A percentile compares a stretch with the other conserved stretches of the same genome.
Evolutionary conservation across 1,140 invertebrate species (phyloP).

Genomic region (Halesus radiatus): DNA sequence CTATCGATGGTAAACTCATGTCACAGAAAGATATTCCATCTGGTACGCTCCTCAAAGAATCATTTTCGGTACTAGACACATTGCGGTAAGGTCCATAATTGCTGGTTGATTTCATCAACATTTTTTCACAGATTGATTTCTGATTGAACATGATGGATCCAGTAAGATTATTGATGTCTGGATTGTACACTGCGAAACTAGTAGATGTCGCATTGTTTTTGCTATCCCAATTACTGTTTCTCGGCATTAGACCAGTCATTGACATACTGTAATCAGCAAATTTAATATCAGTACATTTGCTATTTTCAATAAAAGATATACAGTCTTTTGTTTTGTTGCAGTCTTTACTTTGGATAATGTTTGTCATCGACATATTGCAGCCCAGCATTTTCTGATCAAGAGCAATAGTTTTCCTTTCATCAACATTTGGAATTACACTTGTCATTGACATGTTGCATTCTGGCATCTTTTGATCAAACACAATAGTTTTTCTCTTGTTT

Average conservation of each 20-base stretch:
- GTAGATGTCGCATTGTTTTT: slow-evolving; percentile 14
- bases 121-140: too few species aligned
- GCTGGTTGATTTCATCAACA: neutral
- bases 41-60: neutral
- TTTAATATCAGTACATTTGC: neutral
- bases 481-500: too few species aligned
- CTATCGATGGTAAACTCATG: slow-evolving; percentile 3
- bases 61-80: neutral
- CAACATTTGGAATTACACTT: too few species aligned
- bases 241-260: neutral
- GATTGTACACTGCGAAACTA: neutral
- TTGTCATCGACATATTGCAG: too few species aligned
- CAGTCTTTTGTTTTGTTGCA: neutral
- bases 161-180: neutral
- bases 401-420: too few species aligned
- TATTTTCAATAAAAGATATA: neutral
- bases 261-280: neutral
- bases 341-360: slow-evolving; percentile 1
- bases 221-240: slow-evolving; percentile 11
- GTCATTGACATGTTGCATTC: too few species aligned
- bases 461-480: too few species aligned
- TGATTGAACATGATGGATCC: neutral
- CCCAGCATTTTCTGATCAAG: too few species aligned
- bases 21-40: neutral
- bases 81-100: slow-evolving; percentile 10